Conservation (phyloP, 2,888 invertebrate genomes). For the Myopa testacea region DNA sequence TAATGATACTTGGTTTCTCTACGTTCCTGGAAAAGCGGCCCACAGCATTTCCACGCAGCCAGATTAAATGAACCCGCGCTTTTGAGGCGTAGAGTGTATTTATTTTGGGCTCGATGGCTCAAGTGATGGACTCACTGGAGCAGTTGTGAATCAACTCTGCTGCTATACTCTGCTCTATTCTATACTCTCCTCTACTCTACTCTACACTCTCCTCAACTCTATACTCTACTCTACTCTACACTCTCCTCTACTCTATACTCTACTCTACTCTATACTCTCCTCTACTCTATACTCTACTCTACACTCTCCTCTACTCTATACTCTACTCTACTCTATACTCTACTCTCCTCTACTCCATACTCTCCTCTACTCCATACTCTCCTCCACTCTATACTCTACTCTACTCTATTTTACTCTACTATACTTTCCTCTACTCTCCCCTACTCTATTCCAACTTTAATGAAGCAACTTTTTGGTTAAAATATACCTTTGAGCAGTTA, state of each 20-base stretch:
- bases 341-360: background rate
- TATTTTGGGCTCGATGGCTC: slow-evolving; percentile 31
- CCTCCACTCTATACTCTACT: background rate
- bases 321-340: background rate
- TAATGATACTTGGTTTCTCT: background rate
- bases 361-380: background rate
- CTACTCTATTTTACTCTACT: background rate
- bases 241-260: background rate
- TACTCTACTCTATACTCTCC: background rate
- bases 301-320: background rate
- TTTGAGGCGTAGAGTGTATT: slow-evolving; percentile 28
- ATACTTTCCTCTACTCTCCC: background rate
- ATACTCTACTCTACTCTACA: background rate
- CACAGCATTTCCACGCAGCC: slow-evolving; percentile 50
- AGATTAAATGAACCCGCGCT: slow-evolving; percentile 1
- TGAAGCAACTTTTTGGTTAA: slow-evolving; percentile 12
- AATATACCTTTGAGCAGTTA: slow-evolving; percentile 5
- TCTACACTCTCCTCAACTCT: background rate
- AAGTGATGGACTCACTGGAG: slow-evolving; percentile 16
- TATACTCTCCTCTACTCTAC: background rate
- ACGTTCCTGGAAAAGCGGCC: slow-evolving; percentile 36
- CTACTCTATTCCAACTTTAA: background rate
- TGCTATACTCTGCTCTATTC: background rate
- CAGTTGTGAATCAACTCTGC: background rate
- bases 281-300: background rate